Conservation (phyloP, 64 coral and sea anemone species). For the Dendronephthya gigantea region DNA sequence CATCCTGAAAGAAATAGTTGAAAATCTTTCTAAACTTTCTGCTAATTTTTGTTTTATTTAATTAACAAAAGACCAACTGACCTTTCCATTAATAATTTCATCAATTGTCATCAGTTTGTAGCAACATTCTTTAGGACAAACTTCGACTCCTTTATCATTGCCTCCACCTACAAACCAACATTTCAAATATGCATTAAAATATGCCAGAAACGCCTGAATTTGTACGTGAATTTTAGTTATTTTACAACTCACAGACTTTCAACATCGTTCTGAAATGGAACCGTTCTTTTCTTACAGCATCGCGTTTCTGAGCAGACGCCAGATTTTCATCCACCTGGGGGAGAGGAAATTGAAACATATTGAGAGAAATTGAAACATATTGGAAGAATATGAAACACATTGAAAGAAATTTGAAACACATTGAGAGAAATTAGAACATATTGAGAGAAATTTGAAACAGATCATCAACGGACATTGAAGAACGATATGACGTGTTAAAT, state of each 20-base stretch:
- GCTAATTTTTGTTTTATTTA: no score
- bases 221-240: background rate
- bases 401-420: background rate
- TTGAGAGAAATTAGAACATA: no score
- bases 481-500: no score
- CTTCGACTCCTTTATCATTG: background rate
- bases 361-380: no score
- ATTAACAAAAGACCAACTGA: background rate
- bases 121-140: slow-evolving; percentile 30
- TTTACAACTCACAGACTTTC: slow-evolving; percentile 89
- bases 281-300: slow-evolving; percentile 66
- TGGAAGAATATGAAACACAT: no score
- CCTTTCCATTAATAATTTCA: slow-evolving; percentile 90
- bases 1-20: slow-evolving; percentile 41
- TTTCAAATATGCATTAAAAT: background rate
- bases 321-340: slow-evolving; percentile 80
- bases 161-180: background rate
- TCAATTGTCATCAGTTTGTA: slow-evolving; percentile 66
- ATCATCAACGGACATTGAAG: no score
- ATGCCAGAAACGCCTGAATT: background rate
- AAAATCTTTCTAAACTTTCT: no score
- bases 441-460: background rate
- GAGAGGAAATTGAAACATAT: background rate
- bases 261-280: slow-evolving; percentile 80
- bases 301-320: slow-evolving; percentile 64